Conservation (phyloP, 2,888 invertebrate genomes). For the Calliscelio sp. region DNA sequence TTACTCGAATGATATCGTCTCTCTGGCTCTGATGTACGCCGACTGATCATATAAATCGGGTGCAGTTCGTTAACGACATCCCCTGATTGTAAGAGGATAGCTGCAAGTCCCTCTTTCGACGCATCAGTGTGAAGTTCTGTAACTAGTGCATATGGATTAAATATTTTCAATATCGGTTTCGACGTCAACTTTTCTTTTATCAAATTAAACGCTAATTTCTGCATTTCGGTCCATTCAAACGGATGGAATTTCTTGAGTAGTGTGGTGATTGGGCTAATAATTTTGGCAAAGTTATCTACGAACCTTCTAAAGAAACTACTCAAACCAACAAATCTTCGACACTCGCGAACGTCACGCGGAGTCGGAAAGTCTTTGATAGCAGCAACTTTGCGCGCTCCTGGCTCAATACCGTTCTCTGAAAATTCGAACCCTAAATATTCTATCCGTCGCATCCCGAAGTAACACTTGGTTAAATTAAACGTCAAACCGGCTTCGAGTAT, state of each 20-base stretch:
- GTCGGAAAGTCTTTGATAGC: conserved; percentile 57
- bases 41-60: background rate
- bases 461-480: conserved; percentile 78
- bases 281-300: background rate
- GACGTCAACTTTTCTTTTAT: too few relatives aligned
- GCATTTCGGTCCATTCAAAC: too few relatives aligned
- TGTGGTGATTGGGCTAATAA: background rate
- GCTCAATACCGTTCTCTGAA: too few relatives aligned
- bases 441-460: conserved; percentile 63
- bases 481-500: conserved; percentile 75
- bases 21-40: background rate
- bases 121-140: conserved; percentile 36
- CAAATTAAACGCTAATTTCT: too few relatives aligned
- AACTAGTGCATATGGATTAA: background rate
- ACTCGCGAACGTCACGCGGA: conserved; percentile 4
- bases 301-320: conserved; percentile 1
- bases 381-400: conserved; percentile 69
- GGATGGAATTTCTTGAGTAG: too few relatives aligned
- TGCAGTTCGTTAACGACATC: too few relatives aligned
- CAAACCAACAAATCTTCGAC: background rate
- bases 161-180: conserved; percentile 12
- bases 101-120: background rate
- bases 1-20: conserved; percentile 6
- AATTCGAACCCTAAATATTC: conserved; percentile 1
- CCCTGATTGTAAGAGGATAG: background rate